Evolutionary conservation across 2,113 vertebrate genomes (phyloP).

Genomic region (Myodes glareolus): DNA sequence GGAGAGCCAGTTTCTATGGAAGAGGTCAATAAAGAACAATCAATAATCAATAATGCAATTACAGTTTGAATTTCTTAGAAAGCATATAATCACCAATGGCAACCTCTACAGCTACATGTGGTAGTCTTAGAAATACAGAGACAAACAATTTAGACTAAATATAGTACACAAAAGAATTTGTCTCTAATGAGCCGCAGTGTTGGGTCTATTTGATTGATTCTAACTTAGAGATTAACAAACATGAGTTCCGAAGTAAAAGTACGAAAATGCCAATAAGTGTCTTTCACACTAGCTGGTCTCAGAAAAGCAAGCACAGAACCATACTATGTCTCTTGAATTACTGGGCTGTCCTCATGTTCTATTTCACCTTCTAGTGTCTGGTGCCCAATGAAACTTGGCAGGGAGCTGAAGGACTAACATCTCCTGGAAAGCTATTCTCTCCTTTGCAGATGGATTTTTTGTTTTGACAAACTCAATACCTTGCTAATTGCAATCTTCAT

Average conservation of each 20-base stretch:
- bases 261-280: slow-evolving; percentile 67
- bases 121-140: neutral
- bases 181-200: slow-evolving; percentile 47
- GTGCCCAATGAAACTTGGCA: slow-evolving; percentile 58
- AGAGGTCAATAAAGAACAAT: too few relatives aligned
- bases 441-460: neutral
- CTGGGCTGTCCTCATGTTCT: neutral
- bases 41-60: neutral
- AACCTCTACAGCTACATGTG: neutral
- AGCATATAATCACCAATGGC: neutral
- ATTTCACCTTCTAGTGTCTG: slow-evolving; percentile 45
- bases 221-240: slow-evolving; percentile 59
- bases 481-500: slow-evolving; percentile 7
- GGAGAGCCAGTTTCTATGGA: too few relatives aligned
- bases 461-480: slow-evolving; percentile 12
- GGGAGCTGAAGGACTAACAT: slow-evolving; percentile 1
- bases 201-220: slow-evolving; percentile 28
- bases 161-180: neutral
- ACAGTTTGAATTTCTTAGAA: neutral
- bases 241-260: slow-evolving; percentile 41
- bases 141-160: slow-evolving; percentile 13
- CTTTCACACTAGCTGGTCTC: slow-evolving; percentile 8
- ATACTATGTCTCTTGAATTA: slow-evolving; percentile 25
- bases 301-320: slow-evolving; percentile 29
- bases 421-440: slow-evolving; percentile 31